These are phyloP conservation scores for Notoglanidium macrostoma DNA, from an alignment of 2,797 vertebrate genomes.

Conservation along the genomic window DNA sequence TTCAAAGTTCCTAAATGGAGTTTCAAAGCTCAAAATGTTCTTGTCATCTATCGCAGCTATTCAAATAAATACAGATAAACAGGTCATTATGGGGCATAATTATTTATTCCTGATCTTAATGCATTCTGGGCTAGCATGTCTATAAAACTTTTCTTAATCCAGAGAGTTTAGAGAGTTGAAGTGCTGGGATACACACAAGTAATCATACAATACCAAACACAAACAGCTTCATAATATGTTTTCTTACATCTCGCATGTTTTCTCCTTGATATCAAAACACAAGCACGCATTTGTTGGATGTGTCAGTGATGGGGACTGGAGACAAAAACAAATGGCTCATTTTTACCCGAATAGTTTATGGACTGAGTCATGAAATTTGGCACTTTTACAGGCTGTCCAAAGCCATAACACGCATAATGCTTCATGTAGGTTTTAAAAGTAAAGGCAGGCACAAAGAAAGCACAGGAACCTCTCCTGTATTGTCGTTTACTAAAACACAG, in stretches of 20 bases:
- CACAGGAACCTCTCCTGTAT: no score
- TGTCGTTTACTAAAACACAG: not conserved
- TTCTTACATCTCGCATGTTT: not conserved
- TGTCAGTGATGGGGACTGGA: not conserved
- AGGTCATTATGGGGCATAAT: slow-evolving; percentile 12
- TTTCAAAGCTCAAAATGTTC: not conserved
- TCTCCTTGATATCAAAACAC: not conserved
- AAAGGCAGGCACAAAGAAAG: not conserved
- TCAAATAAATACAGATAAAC: slow-evolving; percentile 10
- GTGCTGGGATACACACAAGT: not conserved
- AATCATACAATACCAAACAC: not conserved
- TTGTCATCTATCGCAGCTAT: not conserved
- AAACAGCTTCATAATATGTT: not conserved
- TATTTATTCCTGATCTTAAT: slow-evolving; percentile 33
- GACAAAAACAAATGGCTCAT: not conserved
- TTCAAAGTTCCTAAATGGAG: no score
- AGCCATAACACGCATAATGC: not conserved
- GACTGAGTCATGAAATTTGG: not conserved
- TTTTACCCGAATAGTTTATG: not conserved
- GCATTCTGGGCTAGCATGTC: not conserved
- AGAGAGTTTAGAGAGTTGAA: not conserved
- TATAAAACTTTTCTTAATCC: slow-evolving; percentile 4
- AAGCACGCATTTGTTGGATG: not conserved
- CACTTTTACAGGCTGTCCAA: not conserved
- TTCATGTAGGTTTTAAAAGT: not conserved